These are phyloP conservation scores for Falcaria lacertinaria DNA, from an alignment of 2,888 invertebrate genomes.

Conservation along the genomic window DNA sequence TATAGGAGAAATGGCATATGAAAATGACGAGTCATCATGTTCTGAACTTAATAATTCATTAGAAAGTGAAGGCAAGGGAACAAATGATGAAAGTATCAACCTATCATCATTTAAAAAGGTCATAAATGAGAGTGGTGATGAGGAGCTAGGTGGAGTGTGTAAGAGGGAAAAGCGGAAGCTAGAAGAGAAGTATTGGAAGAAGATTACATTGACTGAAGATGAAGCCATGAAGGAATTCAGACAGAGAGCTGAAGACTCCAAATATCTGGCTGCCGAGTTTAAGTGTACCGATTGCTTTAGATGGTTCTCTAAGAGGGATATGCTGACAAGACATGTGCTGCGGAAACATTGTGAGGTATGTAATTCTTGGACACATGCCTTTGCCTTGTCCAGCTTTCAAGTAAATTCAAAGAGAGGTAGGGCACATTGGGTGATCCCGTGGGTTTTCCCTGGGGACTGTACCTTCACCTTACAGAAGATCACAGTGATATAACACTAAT, in stretches of 20 bases:
- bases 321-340: conserved; percentile 48
- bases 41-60: background rate
- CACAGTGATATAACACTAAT: too few species aligned
- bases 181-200: conserved; percentile 48
- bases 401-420: too few species aligned
- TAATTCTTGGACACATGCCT: too few species aligned
- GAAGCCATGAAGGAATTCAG: conserved; percentile 54
- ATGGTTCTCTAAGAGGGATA: conserved; percentile 60
- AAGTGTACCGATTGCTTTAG: conserved; percentile 61
- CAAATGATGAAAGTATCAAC: background rate
- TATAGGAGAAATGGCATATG: conserved; percentile 7
- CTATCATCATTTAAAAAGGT: background rate
- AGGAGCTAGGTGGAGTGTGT: too few species aligned
- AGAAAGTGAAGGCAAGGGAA: background rate
- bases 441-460: too few species aligned
- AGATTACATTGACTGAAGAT: conserved; percentile 46
- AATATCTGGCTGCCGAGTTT: conserved; percentile 43
- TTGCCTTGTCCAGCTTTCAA: too few species aligned
- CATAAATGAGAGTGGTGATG: background rate
- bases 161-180: conserved; percentile 12
- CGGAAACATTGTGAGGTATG: conserved; percentile 55
- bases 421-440: too few species aligned
- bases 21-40: background rate
- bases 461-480: too few species aligned
- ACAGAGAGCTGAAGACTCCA: conserved; percentile 36